Evolutionary conservation across 2,888 invertebrate species (phyloP), one percentile per base, ranked within the genome.

Genomic region (Scrobipalpa costella): DNA sequence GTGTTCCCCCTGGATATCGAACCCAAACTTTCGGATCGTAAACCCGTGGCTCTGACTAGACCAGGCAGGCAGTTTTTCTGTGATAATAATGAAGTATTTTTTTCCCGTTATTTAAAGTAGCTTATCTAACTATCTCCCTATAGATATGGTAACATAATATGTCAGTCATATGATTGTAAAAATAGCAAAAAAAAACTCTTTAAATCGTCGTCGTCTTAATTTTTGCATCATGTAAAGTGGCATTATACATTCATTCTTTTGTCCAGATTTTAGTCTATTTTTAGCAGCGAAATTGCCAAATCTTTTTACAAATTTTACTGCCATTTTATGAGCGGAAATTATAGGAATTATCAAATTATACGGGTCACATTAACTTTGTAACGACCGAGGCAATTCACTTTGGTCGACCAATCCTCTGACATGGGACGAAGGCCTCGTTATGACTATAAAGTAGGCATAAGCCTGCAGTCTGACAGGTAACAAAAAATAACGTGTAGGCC

Each of bases 281-380:
- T 66, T 68, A 62, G 67, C 66, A 17, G 36, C 21, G 57, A 65
- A 63, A 65, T 60, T 62, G 55, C 59, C 57, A 15, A 65, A 63
- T 63, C 8, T 36, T 36, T 62, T 15, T 58, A 57, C 36, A 65
- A 63, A 68, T 63, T 66, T 44, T 69, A 73, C 73, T 69, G 71
- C 69, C 64, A 63, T 66, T 73, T 72, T 74, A 71, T 71, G 71
- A 70, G 70, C 69, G 73, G 72, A 80, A 82, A 81, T 83, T 83
- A 81, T 79, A 79, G 66, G 72, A 73, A 81, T 84, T 83, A 84
- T 81, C 83, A 73, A 75, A 83, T 84, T 83, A 82, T 72, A 69
- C 64, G 65, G 72, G 72, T 71, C 70, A 75, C 74, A 73, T 72
- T 71, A 73, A 70, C 63, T 69, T 71, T 71, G 66, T 66, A 58